Evolutionary conservation across 2,888 invertebrate genomes (phyloP), one percentile per base, ranked within the genome.

Genomic region (Parascotia fuliginaria): DNA sequence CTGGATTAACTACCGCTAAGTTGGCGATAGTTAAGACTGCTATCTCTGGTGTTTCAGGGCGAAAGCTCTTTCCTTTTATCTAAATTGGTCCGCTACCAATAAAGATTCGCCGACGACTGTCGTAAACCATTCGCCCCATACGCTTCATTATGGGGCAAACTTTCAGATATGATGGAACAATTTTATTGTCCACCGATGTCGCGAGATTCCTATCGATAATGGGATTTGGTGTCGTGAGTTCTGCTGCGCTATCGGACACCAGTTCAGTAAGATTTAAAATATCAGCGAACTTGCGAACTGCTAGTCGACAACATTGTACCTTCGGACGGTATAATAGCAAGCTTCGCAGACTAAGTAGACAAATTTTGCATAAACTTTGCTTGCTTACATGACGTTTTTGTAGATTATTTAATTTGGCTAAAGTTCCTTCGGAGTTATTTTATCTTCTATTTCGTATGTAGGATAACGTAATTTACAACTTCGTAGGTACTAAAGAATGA

Each of bases 31-130:
- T 92, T 92, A 92, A 91, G 91, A 88, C 88, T 85, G 81, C 88
- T 89, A 90, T 91, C 91, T 89, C 82, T 88, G 87, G 89, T 89
- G 87, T 90, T 89, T 85, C 89, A 87, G 88, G 83, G 85, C 81
- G 81, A 87, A 88, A 89, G 89, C 89, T 88, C 90, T 89, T 89
- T 89, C 90, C 92, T 92, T 92, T 92, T 92, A 92, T 92, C 92
- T 92, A 92, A 92, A 92, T 92, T 92, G 91, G 92, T 91, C 85
- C 83, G 87, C 85, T 87, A 88, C 90, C 91, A 91, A 92, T 92
- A 91, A 92, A 92, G 91, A 92, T 90, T 81, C 89, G 84, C 80
- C 86, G 88, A 85, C 87, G 84, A 82, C 86, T 85, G 89, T 92
- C 92, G 92, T 92, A 92, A 92, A 92, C 85, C 89, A 89, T 88